Evolutionary conservation across 2,113 vertebrate species (phyloP).

Genomic region (Collichthys lucidus): DNA sequence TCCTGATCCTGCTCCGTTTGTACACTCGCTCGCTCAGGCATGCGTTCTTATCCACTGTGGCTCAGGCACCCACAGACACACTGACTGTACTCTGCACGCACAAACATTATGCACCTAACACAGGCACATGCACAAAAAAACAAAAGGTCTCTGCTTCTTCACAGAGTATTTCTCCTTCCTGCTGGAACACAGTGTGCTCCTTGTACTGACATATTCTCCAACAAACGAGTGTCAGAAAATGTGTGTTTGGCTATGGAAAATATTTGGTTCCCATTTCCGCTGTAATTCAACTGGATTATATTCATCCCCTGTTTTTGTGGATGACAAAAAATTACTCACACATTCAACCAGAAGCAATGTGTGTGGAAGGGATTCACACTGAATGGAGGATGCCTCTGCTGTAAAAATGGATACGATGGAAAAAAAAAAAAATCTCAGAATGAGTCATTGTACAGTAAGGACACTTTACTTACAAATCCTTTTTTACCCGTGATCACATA

Average conservation of each 20-base stretch:
- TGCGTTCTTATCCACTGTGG: slow-evolving; percentile 55
- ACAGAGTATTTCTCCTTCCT: slow-evolving; percentile 1
- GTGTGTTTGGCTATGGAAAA: neutral
- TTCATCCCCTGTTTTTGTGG: neutral
- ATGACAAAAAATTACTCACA: slow-evolving; percentile 16
- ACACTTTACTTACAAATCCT: slow-evolving; percentile 32
- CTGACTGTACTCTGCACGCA: slow-evolving; percentile 26
- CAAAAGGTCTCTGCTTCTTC: slow-evolving; percentile 8
- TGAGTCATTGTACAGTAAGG: slow-evolving; percentile 29
- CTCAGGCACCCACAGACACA: slow-evolving; percentile 38
- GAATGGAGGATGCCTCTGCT: slow-evolving; percentile 14
- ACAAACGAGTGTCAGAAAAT: neutral
- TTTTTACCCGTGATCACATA: slow-evolving; percentile 15
- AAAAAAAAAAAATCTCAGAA: slow-evolving; percentile 19
- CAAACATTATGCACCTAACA: slow-evolving; percentile 55
- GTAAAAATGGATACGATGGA: slow-evolving; percentile 17
- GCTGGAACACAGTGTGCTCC: slow-evolving; percentile 3
- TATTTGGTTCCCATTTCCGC: neutral
- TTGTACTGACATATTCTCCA: neutral
- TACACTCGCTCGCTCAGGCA: slow-evolving; percentile 58
- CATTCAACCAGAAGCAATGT: neutral
- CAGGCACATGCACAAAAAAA: neutral
- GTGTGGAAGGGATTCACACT: slow-evolving; percentile 12
- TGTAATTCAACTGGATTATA: slow-evolving; percentile 19
- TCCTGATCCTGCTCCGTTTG: slow-evolving; percentile 59